Conservation (phyloP, 1,140 invertebrate genomes). For the Trichonephila clavata region DNA sequence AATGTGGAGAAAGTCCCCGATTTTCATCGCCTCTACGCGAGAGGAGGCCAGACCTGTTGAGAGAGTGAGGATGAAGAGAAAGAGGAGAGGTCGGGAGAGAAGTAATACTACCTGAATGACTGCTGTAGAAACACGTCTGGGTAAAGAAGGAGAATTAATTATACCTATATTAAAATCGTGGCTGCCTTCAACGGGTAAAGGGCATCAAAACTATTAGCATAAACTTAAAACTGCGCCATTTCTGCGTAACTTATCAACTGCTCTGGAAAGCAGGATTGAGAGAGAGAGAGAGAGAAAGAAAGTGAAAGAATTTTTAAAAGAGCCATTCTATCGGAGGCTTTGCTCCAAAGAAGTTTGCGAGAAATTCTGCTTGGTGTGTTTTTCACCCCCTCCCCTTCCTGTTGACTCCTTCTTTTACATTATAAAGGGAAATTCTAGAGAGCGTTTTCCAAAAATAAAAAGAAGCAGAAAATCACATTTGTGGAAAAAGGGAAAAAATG, state of each 20-base stretch:
- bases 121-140: conserved; percentile 67
- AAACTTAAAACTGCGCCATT: conserved; percentile 73
- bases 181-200: conserved; percentile 61
- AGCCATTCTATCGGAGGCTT: conserved; percentile 36
- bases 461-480: neutral
- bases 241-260: conserved; percentile 62
- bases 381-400: neutral
- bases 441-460: neutral
- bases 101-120: conserved; percentile 68
- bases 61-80: conserved; percentile 22
- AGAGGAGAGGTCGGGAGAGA: neutral
- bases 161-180: conserved; percentile 73
- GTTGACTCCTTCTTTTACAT: neutral
- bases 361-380: neutral
- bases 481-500: neutral
- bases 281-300: neutral
- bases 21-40: neutral
- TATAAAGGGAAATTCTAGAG: neutral
- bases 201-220: conserved; percentile 74
- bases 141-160: conserved; percentile 73
- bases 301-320: conserved; percentile 53
- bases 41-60: conserved; percentile 28
- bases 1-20: neutral
- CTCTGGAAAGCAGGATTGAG: neutral
- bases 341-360: conserved; percentile 40